Base-by-base conservation (phyloP, 2,888 invertebrate genomes). In the Panzeria rudis region DNA sequence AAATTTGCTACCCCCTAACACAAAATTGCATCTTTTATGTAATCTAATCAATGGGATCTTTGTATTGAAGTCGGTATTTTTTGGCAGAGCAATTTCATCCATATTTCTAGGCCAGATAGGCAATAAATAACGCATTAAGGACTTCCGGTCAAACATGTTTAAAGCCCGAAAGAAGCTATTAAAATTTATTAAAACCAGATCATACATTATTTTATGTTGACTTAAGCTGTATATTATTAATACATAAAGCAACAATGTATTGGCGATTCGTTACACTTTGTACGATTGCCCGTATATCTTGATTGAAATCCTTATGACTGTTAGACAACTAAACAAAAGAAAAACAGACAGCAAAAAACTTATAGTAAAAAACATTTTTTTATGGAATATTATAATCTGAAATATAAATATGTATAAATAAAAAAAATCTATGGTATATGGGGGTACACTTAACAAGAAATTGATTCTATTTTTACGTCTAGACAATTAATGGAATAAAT, bases 391-490 rank as follows among this genome's bases (percentile, higher is more conserved):
- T 32, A 29, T 76, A 25, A 29, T 25, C 13, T 6, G 2, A 32
- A 29, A 41, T 50, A 64, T 41, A 35, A 9, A 66, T 35, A 41
- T 52, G 11, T 17, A 7, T 62, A 2, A 44, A 44, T 29, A 32
- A 29, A 20, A 72, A 3, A 59, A 38, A 59, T 61, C 29, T 20
- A 50, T 78, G 38, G 38, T 13, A 13, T 35, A 35, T 35, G 35
- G 35, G 3, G 20, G 6, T 54, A 32, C 62, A 44, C n/a, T 71
- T 38, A 41, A 32, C 44, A 62, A 41, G 32, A 25, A 38, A 47
- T 79, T 64, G 13, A 56, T 47, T 50, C 20, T 69, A 62, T 56
- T 79, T 64, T 62, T 64, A 64, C 47, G 38, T 47, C 4, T 15
- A 77, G 59, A 35, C 56, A 76, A 50, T 59, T 20, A 44, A 76